Conservation (phyloP, 2,888 invertebrate genomes). For the Tubulanus polymorphus region DNA sequence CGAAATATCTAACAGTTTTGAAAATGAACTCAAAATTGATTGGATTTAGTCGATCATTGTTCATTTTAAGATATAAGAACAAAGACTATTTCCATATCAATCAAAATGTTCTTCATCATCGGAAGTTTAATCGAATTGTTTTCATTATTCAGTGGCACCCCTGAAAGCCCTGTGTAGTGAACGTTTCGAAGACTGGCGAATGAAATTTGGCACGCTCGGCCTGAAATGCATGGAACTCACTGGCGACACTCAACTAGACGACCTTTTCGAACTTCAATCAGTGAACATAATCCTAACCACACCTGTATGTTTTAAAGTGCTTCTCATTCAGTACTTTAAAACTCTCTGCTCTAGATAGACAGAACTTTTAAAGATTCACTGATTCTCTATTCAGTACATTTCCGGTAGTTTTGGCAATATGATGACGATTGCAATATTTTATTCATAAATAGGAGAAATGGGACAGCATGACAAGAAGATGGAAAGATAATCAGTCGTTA, state of each 20-base stretch:
- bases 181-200: slow-evolving; percentile 67
- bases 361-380: not conserved
- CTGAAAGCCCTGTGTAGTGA: slow-evolving; percentile 76
- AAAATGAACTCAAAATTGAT: too few relatives aligned
- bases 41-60: too few relatives aligned
- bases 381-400: not conserved
- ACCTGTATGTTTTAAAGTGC: slow-evolving; percentile 64
- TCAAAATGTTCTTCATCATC: too few relatives aligned
- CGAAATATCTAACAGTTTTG: too few relatives aligned
- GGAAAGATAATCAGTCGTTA: slow-evolving; percentile 65
- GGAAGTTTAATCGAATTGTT: too few relatives aligned
- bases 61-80: too few relatives aligned
- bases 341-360: not conserved
- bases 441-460: slow-evolving; percentile 61
- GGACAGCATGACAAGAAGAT: slow-evolving; percentile 74
- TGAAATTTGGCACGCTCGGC: slow-evolving; percentile 64
- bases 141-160: slow-evolving; percentile 77
- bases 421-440: not conserved
- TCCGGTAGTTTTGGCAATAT: not conserved
- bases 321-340: not conserved
- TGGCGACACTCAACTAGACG: slow-evolving; percentile 69
- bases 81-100: too few relatives aligned
- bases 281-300: slow-evolving; percentile 68
- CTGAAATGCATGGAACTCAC: slow-evolving; percentile 68
- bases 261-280: slow-evolving; percentile 55